Evolutionary conservation across 2,888 invertebrate genomes (phyloP).

Genomic region (Neocrepidodera transversa): DNA sequence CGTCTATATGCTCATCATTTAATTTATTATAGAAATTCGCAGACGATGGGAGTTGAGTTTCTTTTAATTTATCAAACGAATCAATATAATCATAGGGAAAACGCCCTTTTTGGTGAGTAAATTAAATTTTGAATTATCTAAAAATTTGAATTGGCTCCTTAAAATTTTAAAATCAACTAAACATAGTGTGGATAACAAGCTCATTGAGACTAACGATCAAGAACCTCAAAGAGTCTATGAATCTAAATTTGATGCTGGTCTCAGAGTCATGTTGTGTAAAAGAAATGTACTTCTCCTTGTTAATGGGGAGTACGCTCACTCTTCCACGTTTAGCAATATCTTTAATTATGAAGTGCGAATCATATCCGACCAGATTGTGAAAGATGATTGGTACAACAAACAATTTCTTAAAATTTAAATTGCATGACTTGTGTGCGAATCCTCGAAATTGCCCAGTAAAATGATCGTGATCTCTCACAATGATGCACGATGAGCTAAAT

Average conservation of each 20-base stretch:
- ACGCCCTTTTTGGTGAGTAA: background rate
- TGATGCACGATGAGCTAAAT: constrained; percentile 29
- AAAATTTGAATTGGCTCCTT: too few species aligned
- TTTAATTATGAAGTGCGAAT: constrained; percentile 10
- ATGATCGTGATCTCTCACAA: constrained; percentile 48
- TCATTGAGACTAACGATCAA: background rate
- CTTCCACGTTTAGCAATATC: constrained; percentile 38
- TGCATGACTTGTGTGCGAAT: constrained; percentile 46
- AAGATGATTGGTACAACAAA: constrained; percentile 49
- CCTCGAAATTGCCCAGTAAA: constrained; percentile 46
- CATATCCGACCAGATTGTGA: constrained; percentile 46
- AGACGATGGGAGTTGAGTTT: constrained; percentile 38
- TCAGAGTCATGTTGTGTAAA: constrained; percentile 42
- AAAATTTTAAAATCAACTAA: background rate
- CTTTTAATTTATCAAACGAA: constrained; percentile 32
- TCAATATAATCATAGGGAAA: constrained; percentile 45
- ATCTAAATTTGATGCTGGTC: constrained; percentile 15
- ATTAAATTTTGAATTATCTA: background rate
- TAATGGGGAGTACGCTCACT: constrained; percentile 29
- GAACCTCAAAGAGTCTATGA: background rate
- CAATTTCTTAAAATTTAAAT: constrained; percentile 48
- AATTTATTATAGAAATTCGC: too few species aligned
- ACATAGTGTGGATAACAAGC: background rate
- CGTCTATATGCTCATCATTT: constrained; percentile 36
- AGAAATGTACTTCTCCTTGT: constrained; percentile 50